A percentile compares a stretch with the other conserved stretches of the same genome.
Conservation (phyloP, 2,797 vertebrate genomes). For the Sphenopsis melanotis region DNA sequence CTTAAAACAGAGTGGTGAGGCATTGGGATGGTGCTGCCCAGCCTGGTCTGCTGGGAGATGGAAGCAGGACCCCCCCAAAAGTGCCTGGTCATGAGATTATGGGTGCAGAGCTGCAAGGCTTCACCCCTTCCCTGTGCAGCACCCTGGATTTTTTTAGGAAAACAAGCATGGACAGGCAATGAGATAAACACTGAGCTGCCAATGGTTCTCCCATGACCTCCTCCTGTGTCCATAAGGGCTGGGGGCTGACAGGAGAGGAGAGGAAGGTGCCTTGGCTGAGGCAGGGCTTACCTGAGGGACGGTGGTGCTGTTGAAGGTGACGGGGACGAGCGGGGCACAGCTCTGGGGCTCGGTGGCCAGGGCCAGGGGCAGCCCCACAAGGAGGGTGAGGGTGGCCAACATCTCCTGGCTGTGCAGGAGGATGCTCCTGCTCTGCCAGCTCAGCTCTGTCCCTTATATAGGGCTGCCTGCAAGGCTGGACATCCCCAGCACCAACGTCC, state of each 20-base stretch:
- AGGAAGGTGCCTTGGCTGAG: not conserved
- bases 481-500: not conserved
- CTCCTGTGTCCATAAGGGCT: fast-evolving
- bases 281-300: not conserved
- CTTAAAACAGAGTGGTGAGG: not conserved
- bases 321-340: fast-evolving
- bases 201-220: not conserved
- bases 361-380: not conserved
- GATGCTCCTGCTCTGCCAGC: not conserved
- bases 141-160: not conserved
- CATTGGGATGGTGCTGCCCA: not conserved
- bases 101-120: not conserved
- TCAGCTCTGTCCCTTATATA: not conserved
- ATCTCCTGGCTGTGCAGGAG: not conserved
- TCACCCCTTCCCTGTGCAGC: not conserved
- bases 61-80: not conserved
- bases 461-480: not conserved
- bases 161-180: not conserved
- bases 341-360: not conserved
- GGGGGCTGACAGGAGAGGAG: fast-evolving
- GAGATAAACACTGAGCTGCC: not conserved
- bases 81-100: fast-evolving
- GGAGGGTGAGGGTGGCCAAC: not conserved
- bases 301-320: not conserved
- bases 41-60: not conserved